Conservation (phyloP, 2,888 invertebrate species). For the Drosophila quasianomalipes region DNA sequence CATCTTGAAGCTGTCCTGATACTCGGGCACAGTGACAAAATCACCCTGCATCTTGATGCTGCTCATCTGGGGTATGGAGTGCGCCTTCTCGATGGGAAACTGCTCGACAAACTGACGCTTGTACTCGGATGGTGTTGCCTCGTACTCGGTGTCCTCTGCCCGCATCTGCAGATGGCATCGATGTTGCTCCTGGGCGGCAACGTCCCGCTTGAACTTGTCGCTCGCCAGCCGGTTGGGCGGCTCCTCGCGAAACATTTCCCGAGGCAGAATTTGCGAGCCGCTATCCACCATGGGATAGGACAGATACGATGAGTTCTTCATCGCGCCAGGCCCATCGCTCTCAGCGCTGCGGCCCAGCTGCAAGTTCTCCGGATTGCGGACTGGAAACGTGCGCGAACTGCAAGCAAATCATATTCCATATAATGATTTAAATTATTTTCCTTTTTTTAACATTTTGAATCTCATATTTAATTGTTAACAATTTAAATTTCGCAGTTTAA, state of each 20-base stretch:
- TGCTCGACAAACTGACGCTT: slow-evolving; percentile 82
- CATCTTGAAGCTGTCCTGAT: slow-evolving; percentile 84
- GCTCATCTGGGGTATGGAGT: slow-evolving; percentile 85
- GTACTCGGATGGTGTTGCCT: slow-evolving; percentile 83
- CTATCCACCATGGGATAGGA: slow-evolving; percentile 82
- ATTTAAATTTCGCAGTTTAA: background rate
- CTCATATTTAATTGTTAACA: background rate
- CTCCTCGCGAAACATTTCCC: slow-evolving; percentile 78
- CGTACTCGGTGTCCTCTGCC: slow-evolving; percentile 61
- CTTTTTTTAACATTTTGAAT: background rate
- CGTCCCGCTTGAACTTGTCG: slow-evolving; percentile 72
- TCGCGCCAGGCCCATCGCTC: slow-evolving; percentile 39
- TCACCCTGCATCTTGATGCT: slow-evolving; percentile 84
- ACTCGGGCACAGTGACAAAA: slow-evolving; percentile 83
- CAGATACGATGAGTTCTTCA: slow-evolving; percentile 82
- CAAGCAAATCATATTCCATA: background rate
- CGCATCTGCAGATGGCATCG: slow-evolving; percentile 77
- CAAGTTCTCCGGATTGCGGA: slow-evolving; percentile 81
- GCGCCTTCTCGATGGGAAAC: slow-evolving; percentile 83
- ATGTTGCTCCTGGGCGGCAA: slow-evolving; percentile 71
- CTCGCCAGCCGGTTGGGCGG: slow-evolving; percentile 50
- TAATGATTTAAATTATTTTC: background rate
- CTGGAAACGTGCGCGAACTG: slow-evolving; percentile 82
- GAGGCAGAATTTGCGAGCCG: slow-evolving; percentile 80
- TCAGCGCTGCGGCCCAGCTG: slow-evolving; percentile 68